These are phyloP conservation scores for Netelia melanura DNA, from an alignment of 2,888 invertebrate species.

Conservation along the genomic window DNA sequence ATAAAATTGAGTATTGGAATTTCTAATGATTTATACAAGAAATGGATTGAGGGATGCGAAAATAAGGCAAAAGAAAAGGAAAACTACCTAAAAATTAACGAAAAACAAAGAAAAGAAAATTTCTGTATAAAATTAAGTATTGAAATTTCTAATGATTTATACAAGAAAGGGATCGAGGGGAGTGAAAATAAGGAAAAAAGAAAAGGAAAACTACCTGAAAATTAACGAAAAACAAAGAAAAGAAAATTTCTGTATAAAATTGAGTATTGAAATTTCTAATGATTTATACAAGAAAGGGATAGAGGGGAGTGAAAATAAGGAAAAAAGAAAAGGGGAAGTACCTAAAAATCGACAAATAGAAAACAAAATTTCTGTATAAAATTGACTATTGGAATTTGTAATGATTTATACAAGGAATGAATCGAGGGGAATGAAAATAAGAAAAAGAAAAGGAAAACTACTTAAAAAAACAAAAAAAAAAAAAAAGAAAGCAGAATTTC, in stretches of 20 bases:
- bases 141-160: slow-evolving; percentile 4
- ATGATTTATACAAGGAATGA: slow-evolving; percentile 23
- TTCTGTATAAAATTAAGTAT: neutral
- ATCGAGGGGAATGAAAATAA: neutral
- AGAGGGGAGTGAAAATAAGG: neutral
- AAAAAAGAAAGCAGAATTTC: no score
- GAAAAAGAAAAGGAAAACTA: neutral
- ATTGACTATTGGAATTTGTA: neutral
- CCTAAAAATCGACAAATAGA: slow-evolving; percentile 86
- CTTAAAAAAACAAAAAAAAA: no score
- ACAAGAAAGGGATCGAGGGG: slow-evolving; percentile 3
- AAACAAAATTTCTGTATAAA: neutral
- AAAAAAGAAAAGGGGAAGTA: slow-evolving; percentile 78
- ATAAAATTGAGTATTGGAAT: no score
- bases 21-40: no score
- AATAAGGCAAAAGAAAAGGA: no score
- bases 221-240: neutral
- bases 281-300: slow-evolving; percentile 25
- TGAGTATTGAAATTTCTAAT: neutral
- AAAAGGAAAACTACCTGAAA: slow-evolving; percentile 26
- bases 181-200: neutral
- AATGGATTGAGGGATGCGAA: no score
- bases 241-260: neutral
- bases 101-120: neutral
- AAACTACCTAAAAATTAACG: slow-evolving; percentile 87